phyloP scores from a whole-genome alignment of 2,888 invertebrate genomes.

The Antheraea assamensis region DNA sequence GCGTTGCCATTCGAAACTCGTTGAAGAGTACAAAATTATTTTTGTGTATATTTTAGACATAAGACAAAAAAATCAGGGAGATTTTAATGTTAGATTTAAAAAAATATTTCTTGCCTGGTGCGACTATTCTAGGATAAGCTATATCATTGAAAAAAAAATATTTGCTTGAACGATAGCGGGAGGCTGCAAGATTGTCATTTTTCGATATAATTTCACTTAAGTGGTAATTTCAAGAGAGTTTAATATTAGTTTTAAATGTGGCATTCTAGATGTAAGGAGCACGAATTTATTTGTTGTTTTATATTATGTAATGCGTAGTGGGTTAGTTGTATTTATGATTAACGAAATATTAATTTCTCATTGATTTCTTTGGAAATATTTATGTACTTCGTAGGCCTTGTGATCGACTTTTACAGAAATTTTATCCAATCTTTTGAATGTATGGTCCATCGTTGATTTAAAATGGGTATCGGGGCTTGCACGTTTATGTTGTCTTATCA shows the following conservation, averaged over 20 bases:
- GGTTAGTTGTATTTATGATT: constrained; percentile 64
- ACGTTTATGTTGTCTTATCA: neutral
- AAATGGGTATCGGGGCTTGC: neutral
- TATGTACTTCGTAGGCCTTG: constrained; percentile 30
- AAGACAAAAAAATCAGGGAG: constrained; percentile 81
- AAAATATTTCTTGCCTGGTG: constrained; percentile 72
- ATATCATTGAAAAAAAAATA: constrained; percentile 43
- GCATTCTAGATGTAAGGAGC: constrained; percentile 76
- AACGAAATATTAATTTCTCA: constrained; percentile 69
- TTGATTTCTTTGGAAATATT: constrained; percentile 48
- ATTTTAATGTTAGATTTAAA: constrained; percentile 71
- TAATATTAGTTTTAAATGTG: constrained; percentile 52
- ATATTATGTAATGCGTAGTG: constrained; percentile 63
- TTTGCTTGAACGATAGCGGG: constrained; percentile 37
- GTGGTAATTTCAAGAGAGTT: constrained; percentile 36
- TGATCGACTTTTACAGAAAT: constrained; percentile 62
- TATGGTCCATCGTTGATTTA: neutral
- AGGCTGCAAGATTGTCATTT: constrained; percentile 26
- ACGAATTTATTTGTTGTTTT: constrained; percentile 82
- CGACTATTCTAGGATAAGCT: constrained; percentile 56
- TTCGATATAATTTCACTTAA: constrained; percentile 26
- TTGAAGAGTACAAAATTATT: constrained; percentile 82
- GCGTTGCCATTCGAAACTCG: constrained; percentile 79
- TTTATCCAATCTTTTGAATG: neutral
- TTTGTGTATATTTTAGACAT: constrained; percentile 78